A percentile compares a stretch with the other conserved stretches of the same genome.
These are phyloP conservation scores for Ispidina lecontei DNA, from an alignment of 2,797 vertebrate genomes.

Conservation along the genomic window DNA sequence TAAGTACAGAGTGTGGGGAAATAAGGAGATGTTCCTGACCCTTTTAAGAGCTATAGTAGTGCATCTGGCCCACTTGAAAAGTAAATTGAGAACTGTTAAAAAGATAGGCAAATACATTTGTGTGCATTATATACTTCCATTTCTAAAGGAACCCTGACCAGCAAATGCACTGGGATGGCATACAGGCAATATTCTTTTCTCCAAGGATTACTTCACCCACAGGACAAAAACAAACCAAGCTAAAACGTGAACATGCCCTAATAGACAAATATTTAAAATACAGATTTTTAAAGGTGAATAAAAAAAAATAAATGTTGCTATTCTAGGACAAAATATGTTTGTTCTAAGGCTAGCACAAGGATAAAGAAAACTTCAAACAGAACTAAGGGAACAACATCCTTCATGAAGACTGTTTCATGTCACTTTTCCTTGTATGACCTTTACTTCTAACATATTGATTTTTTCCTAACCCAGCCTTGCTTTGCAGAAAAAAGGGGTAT, in stretches of 20 bases:
- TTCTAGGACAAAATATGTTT: slow-evolving; percentile 74
- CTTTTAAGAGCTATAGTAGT: slow-evolving; percentile 77
- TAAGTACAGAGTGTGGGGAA: slow-evolving; percentile 76
- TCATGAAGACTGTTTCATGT: slow-evolving; percentile 82
- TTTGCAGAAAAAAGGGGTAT: slow-evolving; percentile 83
- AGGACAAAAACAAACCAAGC: slow-evolving; percentile 68
- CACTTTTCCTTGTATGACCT: slow-evolving; percentile 81
- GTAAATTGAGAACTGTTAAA: slow-evolving; percentile 80
- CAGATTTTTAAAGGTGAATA: slow-evolving; percentile 28
- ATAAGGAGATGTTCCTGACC: slow-evolving; percentile 78
- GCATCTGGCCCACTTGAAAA: slow-evolving; percentile 82
- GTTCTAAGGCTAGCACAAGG: slow-evolving; percentile 72
- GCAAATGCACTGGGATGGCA: slow-evolving; percentile 37
- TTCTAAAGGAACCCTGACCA: slow-evolving; percentile 55
- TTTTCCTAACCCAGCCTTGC: slow-evolving; percentile 81
- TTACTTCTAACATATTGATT: slow-evolving; percentile 85
- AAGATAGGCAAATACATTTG: slow-evolving; percentile 75
- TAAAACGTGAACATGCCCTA: slow-evolving; percentile 43
- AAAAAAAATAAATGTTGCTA: slow-evolving; percentile 60
- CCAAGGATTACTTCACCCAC: slow-evolving; percentile 43
- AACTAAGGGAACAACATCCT: slow-evolving; percentile 81
- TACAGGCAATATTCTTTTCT: slow-evolving; percentile 42
- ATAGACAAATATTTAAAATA: slow-evolving; percentile 80
- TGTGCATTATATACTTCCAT: slow-evolving; percentile 71
- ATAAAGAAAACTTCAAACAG: slow-evolving; percentile 81